phyloP scores from a whole-genome alignment of 2,888 invertebrate species.

The Catocala fraxini region DNA sequence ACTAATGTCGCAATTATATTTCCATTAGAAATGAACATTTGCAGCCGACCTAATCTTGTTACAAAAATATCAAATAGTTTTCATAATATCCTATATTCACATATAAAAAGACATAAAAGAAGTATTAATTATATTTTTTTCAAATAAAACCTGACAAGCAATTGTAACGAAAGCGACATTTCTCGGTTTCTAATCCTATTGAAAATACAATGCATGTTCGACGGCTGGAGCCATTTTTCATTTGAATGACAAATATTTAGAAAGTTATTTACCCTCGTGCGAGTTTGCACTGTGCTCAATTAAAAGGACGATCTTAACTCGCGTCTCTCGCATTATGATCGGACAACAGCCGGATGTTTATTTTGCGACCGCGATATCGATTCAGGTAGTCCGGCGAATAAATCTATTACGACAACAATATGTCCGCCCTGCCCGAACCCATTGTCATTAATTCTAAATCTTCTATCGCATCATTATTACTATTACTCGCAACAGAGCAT shows the following conservation, averaged over 20 bases:
- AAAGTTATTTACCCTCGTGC: conserved; percentile 84
- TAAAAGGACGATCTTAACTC: conserved; percentile 72
- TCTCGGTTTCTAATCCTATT: conserved; percentile 84
- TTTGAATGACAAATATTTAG: conserved; percentile 86
- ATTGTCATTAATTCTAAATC: conserved; percentile 70
- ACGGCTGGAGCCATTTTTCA: conserved; percentile 81
- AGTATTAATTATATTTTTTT: conserved; percentile 72
- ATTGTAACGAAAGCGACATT: conserved; percentile 71
- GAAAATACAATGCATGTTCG: conserved; percentile 74
- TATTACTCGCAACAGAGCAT: conserved; percentile 52
- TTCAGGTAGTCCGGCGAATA: conserved; percentile 82
- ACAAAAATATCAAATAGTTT: no score
- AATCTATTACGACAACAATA: conserved; percentile 80
- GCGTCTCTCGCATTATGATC: conserved; percentile 70
- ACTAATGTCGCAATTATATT: no score
- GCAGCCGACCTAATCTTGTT: no score
- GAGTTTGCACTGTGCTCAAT: conserved; percentile 75
- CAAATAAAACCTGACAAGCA: conserved; percentile 65
- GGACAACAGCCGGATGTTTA: conserved; percentile 79
- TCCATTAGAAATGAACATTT: no score
- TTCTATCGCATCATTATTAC: conserved; percentile 69
- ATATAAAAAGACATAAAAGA: conserved; percentile 60
- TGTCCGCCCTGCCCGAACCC: conserved; percentile 57
- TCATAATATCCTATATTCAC: conserved; percentile 20
- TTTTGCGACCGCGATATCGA: conserved; percentile 77